Percentiles rank a stretch among this genome's conserved stretches.
phyloP scores from a whole-genome alignment of 2,797 vertebrate genomes.

The Perodicticus potto region DNA sequence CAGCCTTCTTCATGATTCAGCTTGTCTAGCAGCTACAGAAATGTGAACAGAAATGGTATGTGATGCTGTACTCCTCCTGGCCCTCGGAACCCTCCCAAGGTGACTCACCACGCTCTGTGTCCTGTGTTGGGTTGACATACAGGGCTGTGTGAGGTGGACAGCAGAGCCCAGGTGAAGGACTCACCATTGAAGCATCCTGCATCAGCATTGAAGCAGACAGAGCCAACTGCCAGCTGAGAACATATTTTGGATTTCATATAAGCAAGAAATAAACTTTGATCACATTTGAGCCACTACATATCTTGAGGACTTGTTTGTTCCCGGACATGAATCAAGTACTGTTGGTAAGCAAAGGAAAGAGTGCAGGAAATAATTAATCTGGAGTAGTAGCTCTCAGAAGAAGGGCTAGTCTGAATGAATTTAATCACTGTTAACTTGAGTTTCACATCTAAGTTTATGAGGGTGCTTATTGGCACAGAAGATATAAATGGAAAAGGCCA shows the following conservation, averaged over 20 bases:
- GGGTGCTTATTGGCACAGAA: slow-evolving; percentile 42
- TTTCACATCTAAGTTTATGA: slow-evolving; percentile 46
- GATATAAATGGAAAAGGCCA: slow-evolving; percentile 58
- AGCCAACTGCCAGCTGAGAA: neutral
- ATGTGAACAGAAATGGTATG: neutral
- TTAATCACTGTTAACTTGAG: neutral
- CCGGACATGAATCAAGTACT: neutral
- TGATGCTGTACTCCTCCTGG: neutral
- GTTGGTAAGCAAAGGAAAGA: neutral
- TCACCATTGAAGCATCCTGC: no score
- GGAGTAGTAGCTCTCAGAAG: slow-evolving; percentile 6
- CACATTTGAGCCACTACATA: neutral
- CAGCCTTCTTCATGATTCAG: neutral
- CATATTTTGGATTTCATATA: neutral
- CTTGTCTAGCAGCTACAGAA: neutral
- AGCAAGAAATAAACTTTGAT: slow-evolving; percentile 27
- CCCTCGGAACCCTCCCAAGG: neutral
- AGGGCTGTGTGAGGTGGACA: neutral
- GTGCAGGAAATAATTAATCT: slow-evolving; percentile 35
- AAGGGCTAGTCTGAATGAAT: slow-evolving; percentile 65
- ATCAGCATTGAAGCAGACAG: neutral
- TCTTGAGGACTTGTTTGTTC: neutral
- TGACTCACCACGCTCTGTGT: neutral
- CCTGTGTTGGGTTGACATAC: neutral
- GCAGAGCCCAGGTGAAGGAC: neutral